phyloP scores from a whole-genome alignment of 2,113 vertebrate genomes.

The Neopipo cinnamomea region DNA sequence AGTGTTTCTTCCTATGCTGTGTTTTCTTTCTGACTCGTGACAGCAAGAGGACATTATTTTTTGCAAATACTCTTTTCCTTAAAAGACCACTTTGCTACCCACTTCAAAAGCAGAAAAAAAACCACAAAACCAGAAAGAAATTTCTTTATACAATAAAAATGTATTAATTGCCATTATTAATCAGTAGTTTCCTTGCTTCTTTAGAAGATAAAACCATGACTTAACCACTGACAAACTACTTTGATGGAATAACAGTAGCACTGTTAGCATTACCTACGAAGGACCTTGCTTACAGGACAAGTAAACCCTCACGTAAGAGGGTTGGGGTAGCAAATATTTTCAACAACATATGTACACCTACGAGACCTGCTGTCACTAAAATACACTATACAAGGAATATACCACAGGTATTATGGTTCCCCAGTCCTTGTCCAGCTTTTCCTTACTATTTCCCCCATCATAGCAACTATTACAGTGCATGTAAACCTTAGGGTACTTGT shows the following conservation, averaged over 20 bases:
- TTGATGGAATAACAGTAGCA: background rate
- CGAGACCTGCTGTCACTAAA: background rate
- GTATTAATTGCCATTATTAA: background rate
- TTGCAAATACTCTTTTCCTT: background rate
- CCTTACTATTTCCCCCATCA: background rate
- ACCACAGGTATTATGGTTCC: background rate
- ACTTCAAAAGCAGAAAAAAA: background rate
- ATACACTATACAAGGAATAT: background rate
- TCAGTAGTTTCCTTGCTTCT: background rate
- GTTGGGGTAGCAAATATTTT: background rate
- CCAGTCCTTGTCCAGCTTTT: background rate
- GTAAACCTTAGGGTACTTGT: background rate
- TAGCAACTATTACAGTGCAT: background rate
- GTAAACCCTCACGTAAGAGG: background rate
- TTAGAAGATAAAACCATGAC: background rate
- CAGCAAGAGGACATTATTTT: background rate
- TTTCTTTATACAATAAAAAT: background rate
- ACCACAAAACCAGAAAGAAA: background rate
- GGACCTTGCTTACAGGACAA: background rate
- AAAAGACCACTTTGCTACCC: background rate
- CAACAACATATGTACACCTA: background rate
- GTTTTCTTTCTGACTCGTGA: background rate
- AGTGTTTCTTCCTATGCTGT: background rate
- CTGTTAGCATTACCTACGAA: background rate
- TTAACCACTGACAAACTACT: background rate